These are phyloP conservation scores for Drosophila paucipuncta DNA, from an alignment of 2,888 invertebrate species.

Conservation along the genomic window DNA sequence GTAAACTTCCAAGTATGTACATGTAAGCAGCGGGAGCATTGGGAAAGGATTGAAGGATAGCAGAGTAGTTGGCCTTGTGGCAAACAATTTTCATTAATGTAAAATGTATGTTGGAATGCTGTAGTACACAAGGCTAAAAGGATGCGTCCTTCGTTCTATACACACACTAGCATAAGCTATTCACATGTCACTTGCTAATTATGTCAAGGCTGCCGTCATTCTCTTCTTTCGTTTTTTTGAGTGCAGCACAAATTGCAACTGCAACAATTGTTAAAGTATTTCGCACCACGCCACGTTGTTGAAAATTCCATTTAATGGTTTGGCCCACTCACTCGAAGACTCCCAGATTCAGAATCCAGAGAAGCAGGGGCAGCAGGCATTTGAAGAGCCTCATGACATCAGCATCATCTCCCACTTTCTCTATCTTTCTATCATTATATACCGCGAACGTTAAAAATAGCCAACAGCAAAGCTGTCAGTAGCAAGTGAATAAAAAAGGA, in stretches of 20 bases:
- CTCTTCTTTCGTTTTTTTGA: background rate
- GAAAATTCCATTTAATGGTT: conserved; percentile 41
- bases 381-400: conserved; percentile 48
- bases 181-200: conserved; percentile 58
- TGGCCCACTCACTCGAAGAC: conserved; percentile 1
- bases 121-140: conserved; percentile 36
- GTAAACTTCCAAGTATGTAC: background rate
- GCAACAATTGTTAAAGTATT: conserved; percentile 11
- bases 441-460: conserved; percentile 29
- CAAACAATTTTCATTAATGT: conserved; percentile 43
- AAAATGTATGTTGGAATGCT: conserved; percentile 22
- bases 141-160: conserved; percentile 16
- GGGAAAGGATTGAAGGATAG: conserved; percentile 12
- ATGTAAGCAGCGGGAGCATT: background rate
- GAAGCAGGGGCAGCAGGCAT: conserved; percentile 1
- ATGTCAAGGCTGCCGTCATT: conserved; percentile 66
- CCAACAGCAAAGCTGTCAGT: conserved; percentile 51
- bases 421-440: background rate
- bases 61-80: conserved; percentile 43
- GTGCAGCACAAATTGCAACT: conserved; percentile 10
- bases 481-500: conserved; percentile 23
- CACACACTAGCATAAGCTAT: conserved; percentile 17
- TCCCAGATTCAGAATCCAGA: conserved; percentile 2
- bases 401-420: conserved; percentile 29
- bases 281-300: background rate